Evolutionary conservation across 53 echinoderm and acorn worm species (phyloP), one percentile per base, ranked within the genome.

Genomic region (Stichopus horrens): DNA sequence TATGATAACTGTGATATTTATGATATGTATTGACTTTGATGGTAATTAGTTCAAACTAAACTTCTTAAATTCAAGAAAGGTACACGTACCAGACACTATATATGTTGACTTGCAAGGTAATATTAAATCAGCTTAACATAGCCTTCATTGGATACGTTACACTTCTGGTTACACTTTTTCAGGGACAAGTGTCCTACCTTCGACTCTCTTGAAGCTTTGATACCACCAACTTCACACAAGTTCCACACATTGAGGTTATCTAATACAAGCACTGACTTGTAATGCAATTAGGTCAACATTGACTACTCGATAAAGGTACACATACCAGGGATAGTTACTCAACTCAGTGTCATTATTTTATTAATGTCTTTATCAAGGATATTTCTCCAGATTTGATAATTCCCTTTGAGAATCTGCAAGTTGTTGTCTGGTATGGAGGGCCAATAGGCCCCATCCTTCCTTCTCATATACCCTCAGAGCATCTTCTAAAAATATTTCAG

Each of bases 401-500:
- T 92, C 74, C 89, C 93, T 93, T 65, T 99, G 93, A 37, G 94
- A 94, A 16, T 78, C 68, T 16, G 94, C 99, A 9, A 99, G 86
- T 66, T 99, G 83, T 76, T 90, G 92, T 9, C 99, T 93, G 8
- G 96, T 99, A 65, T 96, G 74, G 21, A 92, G 78, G 10, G 76
- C 89, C 5, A 91, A 89, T 21, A 83, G 54, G 18, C 86, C 73
- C 99, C 96, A 96, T 0, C 94, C 94, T 83, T 99, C 99, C 52
- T 96, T 91, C 87, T 94, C 96, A 66, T 92, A 99, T 54, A 93
- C 83, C 84, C 92, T 93, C 57, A 99, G 77, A 53, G 99, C 96
- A 90, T 99, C 99, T 4, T 91, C 88, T 14, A 96, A 80, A 88
- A 99, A 99, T 58, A 90, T 89, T 89, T 99, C 99, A 8, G 99